These are phyloP conservation scores for Polyommatus iphigenia DNA, from an alignment of 2,888 invertebrate species.

Conservation along the genomic window DNA sequence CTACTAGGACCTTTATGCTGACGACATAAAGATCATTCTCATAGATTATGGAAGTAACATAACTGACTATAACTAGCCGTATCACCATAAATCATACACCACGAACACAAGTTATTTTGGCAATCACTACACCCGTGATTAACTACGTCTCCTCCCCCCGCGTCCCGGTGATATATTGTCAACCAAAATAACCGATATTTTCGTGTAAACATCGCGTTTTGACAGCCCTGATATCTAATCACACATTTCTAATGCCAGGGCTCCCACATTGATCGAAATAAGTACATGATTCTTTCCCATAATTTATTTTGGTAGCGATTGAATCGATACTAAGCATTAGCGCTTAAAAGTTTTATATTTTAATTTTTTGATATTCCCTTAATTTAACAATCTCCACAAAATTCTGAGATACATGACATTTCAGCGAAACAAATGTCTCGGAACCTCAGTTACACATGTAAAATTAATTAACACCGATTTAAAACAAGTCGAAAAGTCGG, in stretches of 20 bases:
- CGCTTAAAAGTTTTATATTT: background rate
- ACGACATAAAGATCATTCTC: background rate
- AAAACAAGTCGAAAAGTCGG: conserved; percentile 35
- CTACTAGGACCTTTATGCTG: background rate
- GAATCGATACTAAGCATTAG: background rate
- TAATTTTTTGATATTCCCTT: background rate
- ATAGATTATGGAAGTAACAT: background rate
- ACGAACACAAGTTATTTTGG: conserved; percentile 73
- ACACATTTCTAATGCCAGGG: conserved; percentile 11
- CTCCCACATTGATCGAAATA: background rate
- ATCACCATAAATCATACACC: conserved; percentile 70
- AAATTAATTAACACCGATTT: conserved; percentile 28
- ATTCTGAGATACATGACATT: background rate
- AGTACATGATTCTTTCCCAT: background rate
- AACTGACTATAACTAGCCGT: conserved; percentile 35
- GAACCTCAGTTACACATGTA: conserved; percentile 22
- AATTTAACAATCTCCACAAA: background rate
- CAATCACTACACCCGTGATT: conserved; percentile 63
- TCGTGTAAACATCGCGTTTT: background rate
- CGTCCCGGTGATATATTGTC: conserved; percentile 64
- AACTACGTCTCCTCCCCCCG: conserved; percentile 52
- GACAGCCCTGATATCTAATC: conserved; percentile 11
- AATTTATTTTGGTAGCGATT: background rate
- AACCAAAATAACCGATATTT: conserved; percentile 64
- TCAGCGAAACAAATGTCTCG: conserved; percentile 1